These are phyloP conservation scores for Ecliptopera silaceata DNA, from an alignment of 2,888 invertebrate species.

Conservation along the genomic window DNA sequence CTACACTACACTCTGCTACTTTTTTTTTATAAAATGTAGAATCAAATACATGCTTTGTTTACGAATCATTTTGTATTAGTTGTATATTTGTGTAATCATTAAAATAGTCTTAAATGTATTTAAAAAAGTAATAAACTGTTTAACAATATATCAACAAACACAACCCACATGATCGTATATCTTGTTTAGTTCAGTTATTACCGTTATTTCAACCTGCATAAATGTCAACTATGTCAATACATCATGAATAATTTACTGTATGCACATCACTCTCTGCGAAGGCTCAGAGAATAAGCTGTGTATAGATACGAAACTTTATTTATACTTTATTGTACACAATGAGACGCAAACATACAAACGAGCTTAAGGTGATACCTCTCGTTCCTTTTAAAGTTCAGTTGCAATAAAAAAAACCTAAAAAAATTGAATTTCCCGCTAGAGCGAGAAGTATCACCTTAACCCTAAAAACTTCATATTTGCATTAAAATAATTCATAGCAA, in stretches of 20 bases:
- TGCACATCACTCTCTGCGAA: conserved; percentile 7
- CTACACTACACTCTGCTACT: too few relatives aligned
- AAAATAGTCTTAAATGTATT: conserved; percentile 2
- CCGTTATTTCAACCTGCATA: conserved; percentile 26
- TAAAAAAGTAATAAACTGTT: conserved; percentile 6
- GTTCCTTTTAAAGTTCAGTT: too few relatives aligned
- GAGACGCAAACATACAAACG: too few relatives aligned
- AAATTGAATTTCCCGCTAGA: too few relatives aligned
- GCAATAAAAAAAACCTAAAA: too few relatives aligned
- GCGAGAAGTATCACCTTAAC: too few relatives aligned
- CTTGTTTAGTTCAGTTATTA: conserved; percentile 22
- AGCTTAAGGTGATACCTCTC: too few relatives aligned
- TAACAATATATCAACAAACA: conserved; percentile 10
- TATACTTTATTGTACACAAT: too few relatives aligned
- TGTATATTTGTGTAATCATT: not conserved
- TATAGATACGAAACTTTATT: not conserved
- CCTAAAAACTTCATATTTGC: too few relatives aligned
- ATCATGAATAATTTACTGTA: conserved; percentile 28
- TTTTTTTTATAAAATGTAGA: too few relatives aligned
- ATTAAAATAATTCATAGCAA: too few relatives aligned
- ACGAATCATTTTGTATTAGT: not conserved
- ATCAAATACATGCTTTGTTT: too few relatives aligned
- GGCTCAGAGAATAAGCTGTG: not conserved
- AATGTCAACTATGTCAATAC: conserved; percentile 27
- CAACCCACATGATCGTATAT: conserved; percentile 28